Evolutionary conservation across 2,113 vertebrate species (phyloP).

Genomic region (Carollia perspicillata): DNA sequence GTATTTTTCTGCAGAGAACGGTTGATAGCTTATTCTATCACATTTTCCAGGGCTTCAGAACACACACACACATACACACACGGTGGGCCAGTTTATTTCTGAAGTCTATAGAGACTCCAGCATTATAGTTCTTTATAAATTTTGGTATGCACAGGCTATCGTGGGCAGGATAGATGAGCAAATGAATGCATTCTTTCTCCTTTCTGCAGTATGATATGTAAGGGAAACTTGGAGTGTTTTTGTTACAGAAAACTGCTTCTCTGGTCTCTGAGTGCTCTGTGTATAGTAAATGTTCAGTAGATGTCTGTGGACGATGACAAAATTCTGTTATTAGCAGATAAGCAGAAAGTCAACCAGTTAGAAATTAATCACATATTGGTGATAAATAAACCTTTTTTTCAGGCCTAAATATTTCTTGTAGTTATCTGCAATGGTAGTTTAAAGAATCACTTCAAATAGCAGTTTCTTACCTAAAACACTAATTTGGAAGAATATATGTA

Average conservation of each 20-base stretch:
- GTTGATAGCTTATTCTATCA: not conserved
- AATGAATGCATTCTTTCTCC: not conserved
- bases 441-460: not conserved
- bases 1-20: conserved; percentile 10
- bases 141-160: not conserved
- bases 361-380: conserved; percentile 29
- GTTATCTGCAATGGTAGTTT: not conserved
- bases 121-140: not conserved
- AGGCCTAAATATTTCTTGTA: not conserved
- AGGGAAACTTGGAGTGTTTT: conserved; percentile 15
- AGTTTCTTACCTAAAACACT: not conserved
- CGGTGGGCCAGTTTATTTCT: not conserved
- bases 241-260: not conserved
- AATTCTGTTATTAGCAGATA: conserved; percentile 33
- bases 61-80: not conserved
- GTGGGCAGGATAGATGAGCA: not conserved
- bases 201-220: not conserved
- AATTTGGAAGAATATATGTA: not conserved
- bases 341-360: not conserved
- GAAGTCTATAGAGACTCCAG: not conserved
- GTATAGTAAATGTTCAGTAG: not conserved
- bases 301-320: not conserved
- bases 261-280: not conserved
- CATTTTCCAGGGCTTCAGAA: not conserved
- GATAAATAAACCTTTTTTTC: conserved; percentile 8